Base-by-base conservation (phyloP, 2,113 vertebrate genomes). In the Ochotona princeps region DNA sequence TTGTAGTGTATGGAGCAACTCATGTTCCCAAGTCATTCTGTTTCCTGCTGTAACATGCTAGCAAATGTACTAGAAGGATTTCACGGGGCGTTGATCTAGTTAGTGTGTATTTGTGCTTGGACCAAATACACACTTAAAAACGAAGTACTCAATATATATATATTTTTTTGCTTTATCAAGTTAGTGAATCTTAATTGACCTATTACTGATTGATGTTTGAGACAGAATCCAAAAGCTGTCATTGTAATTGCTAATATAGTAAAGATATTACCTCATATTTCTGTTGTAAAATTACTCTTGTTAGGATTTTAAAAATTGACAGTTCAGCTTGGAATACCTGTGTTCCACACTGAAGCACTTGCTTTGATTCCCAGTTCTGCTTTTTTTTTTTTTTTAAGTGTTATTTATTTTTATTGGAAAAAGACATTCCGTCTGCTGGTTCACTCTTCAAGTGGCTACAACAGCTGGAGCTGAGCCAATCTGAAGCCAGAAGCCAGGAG, bases 131-230 rank as follows among this genome's bases (percentile, higher is more conserved):
- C 63, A 74, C 44, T 90, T 54, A 89, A 18, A 92, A 85, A 67
- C 49, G 57, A 88, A 83, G 69, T 90, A 83, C 76, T 30, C 57
- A 69, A 70, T 94, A 96, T 44, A 44, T 44, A 73, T 76, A n/a
- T n/a, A n/a, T 4, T 44, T 92, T 70, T 92, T 94, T 92, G 63
- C 69, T n/a, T 87, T 89, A 76, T 90, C 44, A 96, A 15, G 83
- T 83, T 83, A 87, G 63, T 82, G 67, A 90, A 95, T 79, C 35
- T 17, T 93, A 70, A 93, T 89, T 95, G 90, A 66, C 87, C 73
- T 94, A 47, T 82, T 44, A 66, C 38, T 63, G 79, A 93, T 91
- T 75, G 84, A 28, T 78, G 75, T 79, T 92, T 90, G 76, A 95
- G 83, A 92, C 32, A 81, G 83, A 89, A 73, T 91, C 44, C 75